Evolutionary conservation across 2,888 invertebrate species (phyloP).

Genomic region (Trichogramma evanescens): DNA sequence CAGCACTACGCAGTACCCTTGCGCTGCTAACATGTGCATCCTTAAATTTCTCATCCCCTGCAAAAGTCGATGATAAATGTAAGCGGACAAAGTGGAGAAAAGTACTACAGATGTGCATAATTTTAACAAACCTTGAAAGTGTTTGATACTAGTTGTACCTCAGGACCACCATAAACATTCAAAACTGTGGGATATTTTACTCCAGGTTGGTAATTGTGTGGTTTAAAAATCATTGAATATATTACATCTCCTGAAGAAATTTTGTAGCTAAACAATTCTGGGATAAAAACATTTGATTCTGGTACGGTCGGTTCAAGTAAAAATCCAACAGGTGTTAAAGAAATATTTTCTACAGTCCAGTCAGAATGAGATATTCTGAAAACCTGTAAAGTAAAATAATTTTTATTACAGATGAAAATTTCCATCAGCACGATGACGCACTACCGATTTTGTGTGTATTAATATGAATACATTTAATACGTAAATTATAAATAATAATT

Average conservation of each 20-base stretch:
- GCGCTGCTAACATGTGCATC: conserved; percentile 89
- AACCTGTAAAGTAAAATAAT: conserved; percentile 46
- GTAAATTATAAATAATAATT: background rate
- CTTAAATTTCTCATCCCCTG: conserved; percentile 84
- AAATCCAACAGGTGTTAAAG: conserved; percentile 63
- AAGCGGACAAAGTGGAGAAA: background rate
- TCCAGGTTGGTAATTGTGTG: conserved; percentile 61
- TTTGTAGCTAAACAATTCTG: conserved; percentile 66
- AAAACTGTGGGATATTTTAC: conserved; percentile 84
- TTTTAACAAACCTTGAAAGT: conserved; percentile 68
- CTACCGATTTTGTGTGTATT: background rate
- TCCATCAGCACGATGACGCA: background rate
- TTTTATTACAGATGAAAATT: background rate
- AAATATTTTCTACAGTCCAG: conserved; percentile 63
- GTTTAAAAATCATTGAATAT: conserved; percentile 87
- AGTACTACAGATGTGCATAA: background rate
- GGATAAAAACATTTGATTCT: conserved; percentile 58
- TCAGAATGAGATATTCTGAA: conserved; percentile 63
- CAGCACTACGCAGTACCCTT: conserved; percentile 92
- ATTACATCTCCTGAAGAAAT: conserved; percentile 64
- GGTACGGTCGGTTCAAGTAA: conserved; percentile 59
- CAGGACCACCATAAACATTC: conserved; percentile 97
- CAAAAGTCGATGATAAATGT: conserved; percentile 18
- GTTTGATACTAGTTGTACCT: conserved; percentile 95
- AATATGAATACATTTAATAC: background rate